phyloP scores from a whole-genome alignment of 2,888 invertebrate species.

The Zele albiditarsus region DNA sequence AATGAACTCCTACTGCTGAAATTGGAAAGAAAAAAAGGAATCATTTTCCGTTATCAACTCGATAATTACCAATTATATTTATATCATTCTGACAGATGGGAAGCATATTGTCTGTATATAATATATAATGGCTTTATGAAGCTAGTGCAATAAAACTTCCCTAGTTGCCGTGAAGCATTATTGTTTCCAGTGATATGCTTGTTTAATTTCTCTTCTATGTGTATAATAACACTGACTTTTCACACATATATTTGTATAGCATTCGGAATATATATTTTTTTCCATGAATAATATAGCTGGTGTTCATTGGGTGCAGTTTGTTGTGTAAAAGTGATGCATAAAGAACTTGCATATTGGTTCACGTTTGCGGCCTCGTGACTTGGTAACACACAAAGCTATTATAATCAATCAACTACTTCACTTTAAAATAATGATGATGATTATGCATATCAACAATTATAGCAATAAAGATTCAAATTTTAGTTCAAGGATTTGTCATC shows the following conservation, averaged over 20 bases:
- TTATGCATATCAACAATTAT: neutral
- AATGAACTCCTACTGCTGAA: slow-evolving; percentile 82
- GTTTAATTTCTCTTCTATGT: neutral
- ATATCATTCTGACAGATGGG: too few species aligned
- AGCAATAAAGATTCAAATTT: too few species aligned
- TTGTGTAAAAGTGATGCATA: slow-evolving; percentile 59
- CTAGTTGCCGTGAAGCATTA: too few species aligned
- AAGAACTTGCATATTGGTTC: slow-evolving; percentile 53
- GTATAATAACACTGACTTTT: neutral
- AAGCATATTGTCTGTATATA: neutral
- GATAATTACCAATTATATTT: slow-evolving; percentile 43
- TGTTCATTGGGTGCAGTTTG: neutral
- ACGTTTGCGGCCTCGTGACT: slow-evolving; percentile 67
- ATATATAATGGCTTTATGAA: too few species aligned
- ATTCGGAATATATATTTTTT: neutral
- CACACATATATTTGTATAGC: neutral
- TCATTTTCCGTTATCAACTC: neutral
- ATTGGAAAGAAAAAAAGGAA: slow-evolving; percentile 50
- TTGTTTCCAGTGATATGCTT: neutral
- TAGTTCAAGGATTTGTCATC: too few species aligned
- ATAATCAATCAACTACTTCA: neutral
- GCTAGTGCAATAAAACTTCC: too few species aligned
- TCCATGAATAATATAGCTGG: neutral
- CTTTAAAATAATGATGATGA: neutral
- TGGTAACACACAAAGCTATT: neutral